Base-by-base conservation (phyloP, 2,113 vertebrate species). In the Atrichornis clamosus region DNA sequence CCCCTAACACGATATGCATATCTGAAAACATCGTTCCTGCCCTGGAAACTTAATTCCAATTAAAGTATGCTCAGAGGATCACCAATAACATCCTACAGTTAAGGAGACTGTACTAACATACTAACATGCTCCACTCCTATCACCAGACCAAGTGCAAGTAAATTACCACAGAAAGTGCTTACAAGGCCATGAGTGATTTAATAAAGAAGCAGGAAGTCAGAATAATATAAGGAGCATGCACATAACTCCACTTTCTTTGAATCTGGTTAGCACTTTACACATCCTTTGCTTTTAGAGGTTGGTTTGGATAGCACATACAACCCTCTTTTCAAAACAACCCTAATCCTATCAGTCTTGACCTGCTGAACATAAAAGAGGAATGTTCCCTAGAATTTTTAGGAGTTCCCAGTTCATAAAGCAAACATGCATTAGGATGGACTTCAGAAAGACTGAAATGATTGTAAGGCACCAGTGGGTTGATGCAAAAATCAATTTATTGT, bases 51-150 rank as follows among this genome's bases (percentile, higher is more conserved):
- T 53, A 69, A 53, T 47, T 52, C 23, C 28, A 32, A 26, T 44
- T 74, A 19, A 50, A 84, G 15, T 53, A 28, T 32, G 41, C 26
- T 63, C 78, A 80, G 53, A 76, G 32, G 14, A 52, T 60, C 41
- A 50, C 63, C 47, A 53, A 6, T 39, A 84, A 47, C 19, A 46
- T 79, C n/a, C 37, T 62, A 6, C 59, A 41, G 28, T 28, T 69
- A 56, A 60, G 28, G n/a, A 79, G 21, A 35, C 8, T 26, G 19
- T 4, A 5, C 19, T 53, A 81, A 59, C 39, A 52, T 9, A 46
- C n/a, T n/a, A 24, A 27, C 0, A 0, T 46, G 22, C n/a, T 90
- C 41, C 0, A 0, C 33, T 85, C n/a, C 20, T 30, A 56, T 39
- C 24, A 3, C 28, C 39, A 44, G 58, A 50, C 15, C 24, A 77